Percentiles rank a stretch among this genome's conserved stretches.
Evolutionary conservation across 2,888 invertebrate genomes (phyloP).

Genomic region (Vesta saturnalis): DNA sequence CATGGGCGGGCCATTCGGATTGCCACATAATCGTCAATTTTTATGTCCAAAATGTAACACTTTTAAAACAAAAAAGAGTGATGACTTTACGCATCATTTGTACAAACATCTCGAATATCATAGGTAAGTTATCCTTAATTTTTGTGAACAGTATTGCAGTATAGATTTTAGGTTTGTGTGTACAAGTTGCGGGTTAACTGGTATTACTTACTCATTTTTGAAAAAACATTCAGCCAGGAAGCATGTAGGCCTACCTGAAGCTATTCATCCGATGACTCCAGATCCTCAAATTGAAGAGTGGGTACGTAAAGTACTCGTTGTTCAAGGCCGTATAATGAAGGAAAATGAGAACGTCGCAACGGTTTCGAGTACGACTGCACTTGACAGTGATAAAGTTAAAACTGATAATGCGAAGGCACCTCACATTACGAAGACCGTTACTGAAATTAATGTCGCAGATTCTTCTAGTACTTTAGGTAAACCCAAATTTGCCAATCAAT

Average conservation of each 20-base stretch:
- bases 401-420: too few relatives aligned
- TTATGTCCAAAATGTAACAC: slow-evolving; percentile 71
- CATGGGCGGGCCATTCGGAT: slow-evolving; percentile 59
- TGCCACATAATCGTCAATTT: slow-evolving; percentile 66
- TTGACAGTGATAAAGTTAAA: slow-evolving; percentile 16
- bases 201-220: slow-evolving; percentile 66
- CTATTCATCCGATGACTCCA: slow-evolving; percentile 50
- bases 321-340: slow-evolving; percentile 43
- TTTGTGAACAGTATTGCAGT: neutral
- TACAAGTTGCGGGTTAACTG: slow-evolving; percentile 67
- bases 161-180: slow-evolving; percentile 67
- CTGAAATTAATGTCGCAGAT: slow-evolving; percentile 11
- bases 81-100: slow-evolving; percentile 73
- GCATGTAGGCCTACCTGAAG: slow-evolving; percentile 60
- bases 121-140: slow-evolving; percentile 61
- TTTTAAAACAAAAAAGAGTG: slow-evolving; percentile 67
- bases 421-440: slow-evolving; percentile 40
- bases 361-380: slow-evolving; percentile 28
- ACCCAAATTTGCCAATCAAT: neutral
- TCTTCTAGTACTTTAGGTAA: slow-evolving; percentile 9
- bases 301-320: slow-evolving; percentile 49
- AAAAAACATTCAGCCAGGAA: slow-evolving; percentile 66
- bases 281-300: slow-evolving; percentile 49
- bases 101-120: slow-evolving; percentile 74
- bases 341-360: neutral